Conservation (phyloP, 2,113 vertebrate genomes). For the Phyllopteryx taeniolatus region DNA sequence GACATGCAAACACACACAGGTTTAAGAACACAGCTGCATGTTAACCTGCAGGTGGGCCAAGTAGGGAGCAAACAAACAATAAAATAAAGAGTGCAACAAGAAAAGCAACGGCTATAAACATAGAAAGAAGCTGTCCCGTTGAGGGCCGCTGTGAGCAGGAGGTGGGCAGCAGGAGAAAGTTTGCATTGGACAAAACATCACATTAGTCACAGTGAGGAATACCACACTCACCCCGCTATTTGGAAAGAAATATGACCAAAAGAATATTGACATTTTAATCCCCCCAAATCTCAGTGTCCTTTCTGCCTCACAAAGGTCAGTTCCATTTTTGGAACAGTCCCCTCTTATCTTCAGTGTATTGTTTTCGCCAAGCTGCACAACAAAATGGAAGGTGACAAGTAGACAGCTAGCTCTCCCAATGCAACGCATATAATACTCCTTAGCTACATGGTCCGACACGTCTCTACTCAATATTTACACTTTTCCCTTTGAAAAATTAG, state of each 20-base stretch:
- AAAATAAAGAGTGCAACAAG: conserved; percentile 38
- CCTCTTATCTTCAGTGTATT: conserved; percentile 15
- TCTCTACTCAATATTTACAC: neutral
- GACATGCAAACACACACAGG: conserved; percentile 38
- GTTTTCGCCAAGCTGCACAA: conserved; percentile 10
- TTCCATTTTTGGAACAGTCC: conserved; percentile 26
- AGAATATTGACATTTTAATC: conserved; percentile 60
- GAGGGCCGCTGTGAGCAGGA: conserved; percentile 17
- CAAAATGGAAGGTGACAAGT: neutral
- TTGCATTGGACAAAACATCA: conserved; percentile 61
- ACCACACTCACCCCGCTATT: conserved; percentile 32
- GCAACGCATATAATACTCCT: neutral
- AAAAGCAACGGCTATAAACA: conserved; percentile 33
- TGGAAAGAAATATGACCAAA: conserved; percentile 54
- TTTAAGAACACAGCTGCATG: conserved; percentile 53
- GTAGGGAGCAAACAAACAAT: conserved; percentile 45
- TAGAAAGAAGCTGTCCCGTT: conserved; percentile 24
- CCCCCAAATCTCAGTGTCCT: conserved; percentile 55
- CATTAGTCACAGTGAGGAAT: conserved; percentile 65
- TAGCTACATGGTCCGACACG: neutral
- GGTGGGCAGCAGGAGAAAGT: conserved; percentile 51
- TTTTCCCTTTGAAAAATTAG: neutral
- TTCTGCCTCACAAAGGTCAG: conserved; percentile 59
- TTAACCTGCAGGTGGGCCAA: conserved; percentile 59
- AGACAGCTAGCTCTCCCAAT: neutral